Conservation (phyloP, 2,797 vertebrate genomes). For the Rhadinocentrus ornatus region DNA sequence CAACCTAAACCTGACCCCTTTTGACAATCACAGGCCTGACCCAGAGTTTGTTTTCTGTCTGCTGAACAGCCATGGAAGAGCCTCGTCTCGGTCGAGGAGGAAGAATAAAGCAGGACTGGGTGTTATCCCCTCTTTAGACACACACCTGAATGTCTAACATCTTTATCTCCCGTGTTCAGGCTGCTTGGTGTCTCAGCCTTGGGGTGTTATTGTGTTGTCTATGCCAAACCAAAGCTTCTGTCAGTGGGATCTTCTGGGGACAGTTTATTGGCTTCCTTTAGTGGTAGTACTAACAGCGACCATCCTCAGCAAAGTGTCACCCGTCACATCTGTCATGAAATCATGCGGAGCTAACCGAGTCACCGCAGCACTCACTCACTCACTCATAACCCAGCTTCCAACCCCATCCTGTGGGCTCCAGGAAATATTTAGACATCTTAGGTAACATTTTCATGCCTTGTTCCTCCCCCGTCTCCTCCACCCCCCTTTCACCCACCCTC, state of each 20-base stretch:
- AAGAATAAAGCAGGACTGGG: conserved; percentile 15
- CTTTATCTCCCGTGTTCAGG: conserved; percentile 38
- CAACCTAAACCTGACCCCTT: conserved; percentile 62
- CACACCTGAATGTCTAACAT: conserved; percentile 37
- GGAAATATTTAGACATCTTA: conserved; percentile 86
- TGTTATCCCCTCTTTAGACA: conserved; percentile 5
- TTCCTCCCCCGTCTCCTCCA: conserved; percentile 85
- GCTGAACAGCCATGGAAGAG: conserved; percentile 23
- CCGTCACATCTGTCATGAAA: conserved; percentile 30
- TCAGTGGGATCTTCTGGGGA: conserved; percentile 2
- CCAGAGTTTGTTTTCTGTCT: conserved; percentile 52
- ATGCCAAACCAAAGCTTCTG: conserved; percentile 10
- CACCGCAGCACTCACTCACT: conserved; percentile 39
- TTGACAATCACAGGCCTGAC: conserved; percentile 33
- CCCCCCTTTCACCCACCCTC: conserved; percentile 75
- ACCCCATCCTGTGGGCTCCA: conserved; percentile 73
- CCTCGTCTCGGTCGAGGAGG: conserved; percentile 21
- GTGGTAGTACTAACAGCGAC: conserved; percentile 64
- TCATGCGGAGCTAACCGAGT: conserved; percentile 28
- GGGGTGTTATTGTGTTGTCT: conserved; percentile 9
- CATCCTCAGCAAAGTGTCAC: conserved; percentile 35
- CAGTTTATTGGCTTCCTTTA: conserved; percentile 25
- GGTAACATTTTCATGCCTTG: conserved; percentile 98
- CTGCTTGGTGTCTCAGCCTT: conserved; percentile 21
- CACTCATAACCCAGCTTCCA: conserved; percentile 53